These are phyloP conservation scores for Taeniopygia guttata DNA, from an alignment of 2,797 vertebrate genomes.

Conservation along the genomic window DNA sequence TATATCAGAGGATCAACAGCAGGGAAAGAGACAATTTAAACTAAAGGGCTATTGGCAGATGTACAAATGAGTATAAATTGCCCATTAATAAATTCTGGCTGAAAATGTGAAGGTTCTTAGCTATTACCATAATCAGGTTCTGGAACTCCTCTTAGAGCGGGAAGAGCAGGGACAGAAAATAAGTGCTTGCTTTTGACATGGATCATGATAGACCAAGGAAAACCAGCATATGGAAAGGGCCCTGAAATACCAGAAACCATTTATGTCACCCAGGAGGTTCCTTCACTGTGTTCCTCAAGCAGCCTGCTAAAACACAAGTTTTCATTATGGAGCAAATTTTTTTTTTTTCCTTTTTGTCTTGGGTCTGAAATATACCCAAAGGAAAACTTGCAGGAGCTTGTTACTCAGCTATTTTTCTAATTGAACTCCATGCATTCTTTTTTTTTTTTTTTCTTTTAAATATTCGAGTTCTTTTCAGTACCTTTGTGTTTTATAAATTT, in stretches of 20 bases:
- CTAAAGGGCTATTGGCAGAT: conserved; percentile 51
- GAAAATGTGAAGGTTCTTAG: conserved; percentile 43
- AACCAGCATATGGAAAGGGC: background rate
- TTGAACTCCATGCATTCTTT: background rate
- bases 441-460: background rate
- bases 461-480: background rate
- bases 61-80: conserved; percentile 58
- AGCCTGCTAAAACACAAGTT: background rate
- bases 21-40: conserved; percentile 28
- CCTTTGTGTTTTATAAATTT: conserved; percentile 55
- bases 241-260: background rate
- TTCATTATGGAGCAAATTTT: background rate
- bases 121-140: conserved; percentile 36
- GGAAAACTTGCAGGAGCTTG: background rate
- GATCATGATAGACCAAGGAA: background rate
- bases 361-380: background rate
- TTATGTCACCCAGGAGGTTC: background rate
- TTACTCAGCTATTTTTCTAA: background rate
- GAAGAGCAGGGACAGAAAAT: conserved; percentile 26
- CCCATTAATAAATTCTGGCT: conserved; percentile 48
- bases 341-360: background rate
- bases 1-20: conserved; percentile 33
- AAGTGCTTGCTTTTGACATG: conserved; percentile 13
- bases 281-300: background rate
- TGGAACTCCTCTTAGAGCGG: conserved; percentile 4